Evolutionary conservation across 2,797 vertebrate genomes (phyloP), one percentile per base, ranked within the genome.

Genomic region (Tangara arthus): DNA sequence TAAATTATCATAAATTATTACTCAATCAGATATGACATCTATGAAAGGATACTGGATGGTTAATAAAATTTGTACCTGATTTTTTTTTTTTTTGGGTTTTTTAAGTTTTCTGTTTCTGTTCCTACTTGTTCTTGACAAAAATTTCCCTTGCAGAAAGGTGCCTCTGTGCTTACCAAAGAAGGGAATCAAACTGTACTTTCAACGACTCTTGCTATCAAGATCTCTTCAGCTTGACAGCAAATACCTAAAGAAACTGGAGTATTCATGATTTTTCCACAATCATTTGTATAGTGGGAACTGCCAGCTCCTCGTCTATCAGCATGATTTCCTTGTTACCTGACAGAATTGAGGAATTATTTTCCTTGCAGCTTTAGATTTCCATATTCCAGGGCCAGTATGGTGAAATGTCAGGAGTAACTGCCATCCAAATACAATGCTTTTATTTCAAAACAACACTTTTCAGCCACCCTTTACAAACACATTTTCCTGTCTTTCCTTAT

Each of bases 221-320:
- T 63, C 34, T 94, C 80, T 86, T 92, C 79, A 91, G 28, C 18
- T 65, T 89, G 71, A 87, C 49, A 84, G 64, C 17, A 87, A 92
- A 81, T 71, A 71, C 30, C 32, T 81, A 78, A 77, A 95, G 34
- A 69, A 95, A 50, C 35, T 63, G 46, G 26, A 87, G 32, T 59
- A 59, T 53, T 91, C 79, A 68, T 1, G 2, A 61, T 68, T 87
- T 87, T 88, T 92, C 41, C 82, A 91, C 17, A 78, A 76, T 71
- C 53, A 64, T 82, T 82, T 92, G 16, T 57, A 85, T 49, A 87
- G n/a, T 59, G 53, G 73, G 39, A 89, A 71, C 42, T 26, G 12
- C 27, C 60, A 76, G 3, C 53, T 92, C 23, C 28, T 35, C 1
- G 0, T 80, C 49, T 46, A 50, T 57, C 49, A 91, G 44, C 41